phyloP scores from a whole-genome alignment of 2,113 vertebrate species.

The Capreolus pygargus region DNA sequence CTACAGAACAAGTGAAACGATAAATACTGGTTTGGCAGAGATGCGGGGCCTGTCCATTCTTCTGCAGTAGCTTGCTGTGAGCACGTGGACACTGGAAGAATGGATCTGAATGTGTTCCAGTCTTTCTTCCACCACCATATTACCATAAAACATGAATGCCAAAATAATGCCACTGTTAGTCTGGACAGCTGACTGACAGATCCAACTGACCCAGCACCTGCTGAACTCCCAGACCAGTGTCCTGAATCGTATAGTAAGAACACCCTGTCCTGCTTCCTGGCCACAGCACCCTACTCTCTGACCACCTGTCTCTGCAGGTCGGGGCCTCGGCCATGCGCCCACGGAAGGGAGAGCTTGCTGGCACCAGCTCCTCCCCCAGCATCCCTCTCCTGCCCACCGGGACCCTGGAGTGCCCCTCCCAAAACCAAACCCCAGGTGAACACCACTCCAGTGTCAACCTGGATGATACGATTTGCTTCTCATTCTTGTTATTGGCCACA shows the following conservation, averaged over 20 bases:
- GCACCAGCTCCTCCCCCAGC: not conserved
- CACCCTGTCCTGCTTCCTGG: constrained; percentile 2
- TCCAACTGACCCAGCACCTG: constrained; percentile 53
- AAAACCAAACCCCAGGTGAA: not conserved
- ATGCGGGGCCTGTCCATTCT: not conserved
- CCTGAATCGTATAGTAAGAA: constrained; percentile 50
- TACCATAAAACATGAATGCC: not conserved
- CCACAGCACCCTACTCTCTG: not conserved
- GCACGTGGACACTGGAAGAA: not conserved
- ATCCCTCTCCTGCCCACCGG: not conserved
- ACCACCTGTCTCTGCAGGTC: constrained; percentile 10
- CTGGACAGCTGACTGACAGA: constrained; percentile 49
- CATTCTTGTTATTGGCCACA: not conserved
- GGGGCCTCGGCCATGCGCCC: not conserved
- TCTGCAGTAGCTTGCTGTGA: not conserved
- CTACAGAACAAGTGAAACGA: not conserved
- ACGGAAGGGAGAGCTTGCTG: not conserved
- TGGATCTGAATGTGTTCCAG: not conserved
- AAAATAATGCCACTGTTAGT: not conserved
- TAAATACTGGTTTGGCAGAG: not conserved
- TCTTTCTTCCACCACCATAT: not conserved
- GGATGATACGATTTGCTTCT: not conserved
- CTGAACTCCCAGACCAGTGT: not conserved
- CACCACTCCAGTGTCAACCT: not conserved
- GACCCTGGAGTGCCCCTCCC: not conserved